These are phyloP conservation scores for Ladona fulva DNA, from an alignment of 1,140 invertebrate species.

Conservation along the genomic window DNA sequence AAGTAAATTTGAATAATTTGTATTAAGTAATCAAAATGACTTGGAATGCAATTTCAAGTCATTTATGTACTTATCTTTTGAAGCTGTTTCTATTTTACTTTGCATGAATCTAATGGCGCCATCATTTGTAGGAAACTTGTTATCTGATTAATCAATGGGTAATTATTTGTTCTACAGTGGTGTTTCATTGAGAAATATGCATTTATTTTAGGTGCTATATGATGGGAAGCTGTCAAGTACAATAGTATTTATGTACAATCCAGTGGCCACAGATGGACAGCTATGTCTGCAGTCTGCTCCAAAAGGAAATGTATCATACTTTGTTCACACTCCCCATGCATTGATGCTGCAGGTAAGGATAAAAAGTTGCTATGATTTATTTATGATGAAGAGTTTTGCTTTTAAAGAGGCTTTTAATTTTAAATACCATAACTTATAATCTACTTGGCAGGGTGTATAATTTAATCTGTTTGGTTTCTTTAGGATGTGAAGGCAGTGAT, in stretches of 20 bases:
- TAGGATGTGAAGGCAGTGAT: conserved; percentile 98
- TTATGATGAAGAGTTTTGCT: neutral
- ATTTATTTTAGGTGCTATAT: conserved; percentile 73
- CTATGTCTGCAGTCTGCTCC: conserved; percentile 95
- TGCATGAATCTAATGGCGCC: no score
- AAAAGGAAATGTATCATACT: conserved; percentile 93
- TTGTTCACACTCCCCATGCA: conserved; percentile 97
- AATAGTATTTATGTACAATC: conserved; percentile 99
- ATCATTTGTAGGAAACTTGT: no score
- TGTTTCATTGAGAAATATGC: neutral
- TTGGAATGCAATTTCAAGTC: no score
- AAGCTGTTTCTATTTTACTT: no score
- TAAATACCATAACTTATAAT: neutral
- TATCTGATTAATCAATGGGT: no score
- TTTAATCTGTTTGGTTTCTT: conserved; percentile 31
- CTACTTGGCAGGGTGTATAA: neutral
- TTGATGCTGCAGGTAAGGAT: conserved; percentile 88
- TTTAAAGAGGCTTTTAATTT: neutral
- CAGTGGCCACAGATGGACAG: conserved; percentile 96
- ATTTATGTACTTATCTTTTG: no score
- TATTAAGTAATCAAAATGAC: no score
- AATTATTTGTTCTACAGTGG: no score
- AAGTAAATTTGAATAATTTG: no score
- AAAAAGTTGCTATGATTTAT: conserved; percentile 15
- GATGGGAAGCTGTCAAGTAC: conserved; percentile 93